A percentile compares a stretch with the other conserved stretches of the same genome.
Evolutionary conservation across 2,888 invertebrate genomes (phyloP).

Genomic region (Leptinotarsa rubiginosa): DNA sequence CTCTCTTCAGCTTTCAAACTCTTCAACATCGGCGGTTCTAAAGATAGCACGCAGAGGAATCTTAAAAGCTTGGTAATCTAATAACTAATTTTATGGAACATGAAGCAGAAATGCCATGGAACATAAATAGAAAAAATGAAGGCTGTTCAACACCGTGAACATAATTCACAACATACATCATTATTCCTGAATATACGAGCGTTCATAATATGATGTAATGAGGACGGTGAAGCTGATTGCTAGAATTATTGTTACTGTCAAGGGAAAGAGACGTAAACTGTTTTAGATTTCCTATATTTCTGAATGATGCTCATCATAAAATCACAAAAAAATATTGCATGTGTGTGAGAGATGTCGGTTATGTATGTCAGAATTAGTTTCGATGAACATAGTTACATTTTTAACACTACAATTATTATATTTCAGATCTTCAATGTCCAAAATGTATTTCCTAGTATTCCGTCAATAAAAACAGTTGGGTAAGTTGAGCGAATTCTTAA

Average conservation of each 20-base stretch:
- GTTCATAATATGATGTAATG: constrained; percentile 3
- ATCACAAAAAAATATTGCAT: too few relatives aligned
- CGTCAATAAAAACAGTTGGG: too few relatives aligned
- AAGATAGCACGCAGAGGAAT: constrained; percentile 31
- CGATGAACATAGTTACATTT: too few relatives aligned
- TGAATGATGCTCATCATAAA: too few relatives aligned
- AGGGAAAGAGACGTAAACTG: background rate
- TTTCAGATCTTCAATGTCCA: too few relatives aligned
- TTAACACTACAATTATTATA: too few relatives aligned
- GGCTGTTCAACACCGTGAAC: background rate
- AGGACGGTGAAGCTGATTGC: background rate
- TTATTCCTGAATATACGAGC: background rate
- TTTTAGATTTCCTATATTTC: background rate
- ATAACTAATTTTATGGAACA: constrained; percentile 34
- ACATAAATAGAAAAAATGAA: constrained; percentile 27
- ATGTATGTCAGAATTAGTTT: too few relatives aligned
- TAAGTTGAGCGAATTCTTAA: too few relatives aligned
- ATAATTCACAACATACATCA: constrained; percentile 1
- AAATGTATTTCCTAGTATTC: too few relatives aligned
- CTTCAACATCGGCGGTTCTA: constrained; percentile 30
- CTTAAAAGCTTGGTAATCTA: constrained; percentile 32
- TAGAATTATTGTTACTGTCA: background rate
- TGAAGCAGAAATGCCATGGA: constrained; percentile 30
- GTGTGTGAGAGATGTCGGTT: too few relatives aligned
- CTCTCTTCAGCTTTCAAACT: constrained; percentile 23